Base-by-base conservation (phyloP, 2,113 vertebrate genomes). In the Urocitellus parryii region DNA sequence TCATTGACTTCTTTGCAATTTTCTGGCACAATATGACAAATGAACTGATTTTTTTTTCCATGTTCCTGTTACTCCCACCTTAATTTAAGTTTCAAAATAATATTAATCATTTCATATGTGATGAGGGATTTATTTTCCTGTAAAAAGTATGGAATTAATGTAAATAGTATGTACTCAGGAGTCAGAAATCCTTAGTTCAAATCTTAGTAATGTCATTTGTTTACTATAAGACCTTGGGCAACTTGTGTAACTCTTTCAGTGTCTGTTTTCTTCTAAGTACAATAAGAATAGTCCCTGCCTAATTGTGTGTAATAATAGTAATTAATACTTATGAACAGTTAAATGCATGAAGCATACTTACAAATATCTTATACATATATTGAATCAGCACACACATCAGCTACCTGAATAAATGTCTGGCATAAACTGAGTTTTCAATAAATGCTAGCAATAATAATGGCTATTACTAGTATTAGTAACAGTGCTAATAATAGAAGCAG, bases 1-100 rank as follows among this genome's bases (percentile, higher is more conserved):
- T 96, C 27, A 77, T 85, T 94, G 73, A 90, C 29, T 80, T 79
- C 24, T 67, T 68, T 82, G 51, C 42, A 93, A 97, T 90, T 86
- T 87, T 81, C 39, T 85, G 63, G 27, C 42, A 88, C 13, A 29
- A 90, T 61, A 72, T 4, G 87, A 39, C 2, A 92, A 94, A 73
- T 42, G 16, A 97, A 85, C 13, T 77, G 18, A 81, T 84, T 93
- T 96, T 45, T 74, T 74, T 91, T 53, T 90, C 16, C 18, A 12
- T 79, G 45, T 68, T 96, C 22, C 93, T 96, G 11, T 18, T 39
- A 1, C 1, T 42, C 4, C 1, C 20, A 25, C 25, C 2, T n/a
- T 56, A 83, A 91, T 68, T 85, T 94, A 85, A 61, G 56, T 4
- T 61, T 72, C 51, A 68, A 68, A 90, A 68, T 92, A 34, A 53